Base-by-base conservation (phyloP, 2,888 invertebrate genomes). In the Criorhina ranunculi region DNA sequence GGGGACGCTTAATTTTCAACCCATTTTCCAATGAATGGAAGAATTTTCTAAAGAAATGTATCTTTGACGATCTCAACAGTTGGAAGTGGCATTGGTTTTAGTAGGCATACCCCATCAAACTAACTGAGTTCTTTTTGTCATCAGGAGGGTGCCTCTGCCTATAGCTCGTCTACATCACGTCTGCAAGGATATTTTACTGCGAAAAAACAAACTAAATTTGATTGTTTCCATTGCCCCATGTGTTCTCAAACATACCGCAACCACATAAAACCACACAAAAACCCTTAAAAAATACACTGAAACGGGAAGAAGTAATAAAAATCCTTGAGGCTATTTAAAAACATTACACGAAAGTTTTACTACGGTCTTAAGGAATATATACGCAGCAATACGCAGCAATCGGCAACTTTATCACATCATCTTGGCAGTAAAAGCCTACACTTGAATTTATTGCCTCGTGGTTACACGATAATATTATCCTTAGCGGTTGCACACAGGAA, bases 311-410 rank as follows among this genome's bases (percentile, higher is more conserved):
- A 8, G 33, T 46, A 15, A 62, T 62, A 62, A 62, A 46, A 62
- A 12, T 17, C 33, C 9, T 0, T 8, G 8, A n/a, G 44, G 44
- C 57, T 57, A 15, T 59, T 57, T 46, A 19, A 46, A 59, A 46
- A 29, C 57, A 59, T 70, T 49, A 49, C 57, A 49, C 37, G 59
- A 70, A 70, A 60, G 60, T 60, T 72, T 72, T 51, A 72, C 51
- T 51, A 60, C 59, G 42, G 44, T 59, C 40, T 72, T 51, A 51
- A 59, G 51, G 24, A 46, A 42, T 42, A 44, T 35, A 42, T 55
- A 44, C 46, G 49, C 17, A 44, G 49, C 17, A 44, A 35, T 24
- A n/a, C 37, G 37, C 46, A 46, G 37, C 46, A 46, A 57, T 17
- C 59, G 49, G 11, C 40, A 29, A 49, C 40, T 60, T 51, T 49